Evolutionary conservation across 2,797 vertebrate species (phyloP), one percentile per base, ranked within the genome.

Genomic region (Alca torda): DNA sequence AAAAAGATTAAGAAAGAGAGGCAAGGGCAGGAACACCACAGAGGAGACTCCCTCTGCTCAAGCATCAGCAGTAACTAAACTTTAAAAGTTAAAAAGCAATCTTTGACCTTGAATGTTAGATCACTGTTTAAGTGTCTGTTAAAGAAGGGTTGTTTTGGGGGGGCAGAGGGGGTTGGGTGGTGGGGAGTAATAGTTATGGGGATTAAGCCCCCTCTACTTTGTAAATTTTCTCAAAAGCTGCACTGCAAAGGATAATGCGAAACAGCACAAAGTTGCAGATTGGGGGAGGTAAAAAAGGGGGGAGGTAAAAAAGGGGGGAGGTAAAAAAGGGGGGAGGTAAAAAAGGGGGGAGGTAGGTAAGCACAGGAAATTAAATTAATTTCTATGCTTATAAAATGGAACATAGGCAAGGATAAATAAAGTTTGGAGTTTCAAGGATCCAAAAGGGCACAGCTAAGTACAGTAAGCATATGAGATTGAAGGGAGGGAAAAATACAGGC

Each of bases 331-430:
- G 16, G 43, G 43, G 43, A 43, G 43, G 43, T 43, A 43, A 43
- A 43, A 43, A 43, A 43, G 7, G 2, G 15, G 15, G 15, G 33
- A 43, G 16, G 23, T 75, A 75, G 37, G 26, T 60, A 93, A n/a
- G 35, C 46, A 89, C 23, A 90, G 89, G 35, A 96, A 95, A 79
- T 84, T 5, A 83, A 95, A 81, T 86, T 82, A 73, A 91, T 97
- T 95, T 93, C 53, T 93, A 16, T 41, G 30, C 37, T 53, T 67
- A 83, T 50, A 85, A 72, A 78, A 84, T 21, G 31, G 83, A 90
- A 91, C 48, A 39, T 37, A 87, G 60, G 79, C n/a, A 82, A 70
- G 61, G 83, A 80, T 30, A 80, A 93, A 93, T 39, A 48, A 82
- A 86, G 25, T 57, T 63, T 59, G 30, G 31, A 50, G 65, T 41